A percentile compares a stretch with the other conserved stretches of the same genome.
Evolutionary conservation across 2,888 invertebrate genomes (phyloP).

Genomic region (Geophilus truncorum): DNA sequence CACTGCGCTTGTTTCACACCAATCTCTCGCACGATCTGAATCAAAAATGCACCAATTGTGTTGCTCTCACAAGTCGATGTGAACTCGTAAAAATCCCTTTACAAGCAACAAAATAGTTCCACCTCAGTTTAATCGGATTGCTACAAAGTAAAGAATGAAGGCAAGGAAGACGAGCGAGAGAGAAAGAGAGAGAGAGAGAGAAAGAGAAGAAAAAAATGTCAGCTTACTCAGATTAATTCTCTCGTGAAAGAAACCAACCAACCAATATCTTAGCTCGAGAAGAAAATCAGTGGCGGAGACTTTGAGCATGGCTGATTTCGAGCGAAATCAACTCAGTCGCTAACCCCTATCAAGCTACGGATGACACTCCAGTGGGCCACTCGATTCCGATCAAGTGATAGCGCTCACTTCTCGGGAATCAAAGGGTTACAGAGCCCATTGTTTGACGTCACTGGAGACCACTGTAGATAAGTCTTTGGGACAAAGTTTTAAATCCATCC

Average conservation of each 20-base stretch:
- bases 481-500: constrained; percentile 15
- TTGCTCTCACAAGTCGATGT: background rate
- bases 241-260: constrained; percentile 3
- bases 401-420: background rate
- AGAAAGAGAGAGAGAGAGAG: too few relatives aligned
- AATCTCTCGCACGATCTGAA: too few relatives aligned
- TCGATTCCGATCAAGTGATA: background rate
- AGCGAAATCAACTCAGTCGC: background rate
- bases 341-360: background rate
- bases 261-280: background rate
- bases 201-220: background rate
- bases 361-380: background rate
- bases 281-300: background rate
- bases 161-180: background rate
- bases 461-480: background rate
- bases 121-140: constrained; percentile 6
- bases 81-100: background rate
- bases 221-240: background rate
- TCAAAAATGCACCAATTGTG: background rate
- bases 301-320: background rate
- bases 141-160: background rate
- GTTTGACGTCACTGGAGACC: background rate
- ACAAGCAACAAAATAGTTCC: background rate
- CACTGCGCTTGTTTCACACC: too few relatives aligned
- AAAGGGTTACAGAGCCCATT: constrained; percentile 9